phyloP scores from a whole-genome alignment of 2,888 invertebrate genomes.

The Tipula helvola region DNA sequence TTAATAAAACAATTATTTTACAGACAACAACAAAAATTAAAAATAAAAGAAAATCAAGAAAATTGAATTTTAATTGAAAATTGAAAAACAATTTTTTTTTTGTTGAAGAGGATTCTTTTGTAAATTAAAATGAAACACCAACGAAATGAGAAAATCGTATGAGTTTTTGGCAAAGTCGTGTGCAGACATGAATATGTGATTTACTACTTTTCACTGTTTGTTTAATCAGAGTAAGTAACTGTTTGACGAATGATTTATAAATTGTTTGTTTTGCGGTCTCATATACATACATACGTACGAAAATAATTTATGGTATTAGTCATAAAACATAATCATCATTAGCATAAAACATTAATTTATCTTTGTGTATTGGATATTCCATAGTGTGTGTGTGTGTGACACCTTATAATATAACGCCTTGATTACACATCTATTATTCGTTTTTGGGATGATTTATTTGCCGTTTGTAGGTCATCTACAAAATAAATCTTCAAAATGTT shows the following conservation, averaged over 20 bases:
- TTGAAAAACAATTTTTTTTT: neutral
- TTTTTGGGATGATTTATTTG: neutral
- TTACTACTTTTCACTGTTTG: neutral
- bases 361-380: neutral
- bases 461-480: neutral
- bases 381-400: neutral
- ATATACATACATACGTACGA: neutral
- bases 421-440: neutral
- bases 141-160: neutral
- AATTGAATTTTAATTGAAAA: neutral
- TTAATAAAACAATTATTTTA: neutral
- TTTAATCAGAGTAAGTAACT: neutral
- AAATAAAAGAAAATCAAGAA: neutral
- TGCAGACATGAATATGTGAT: neutral
- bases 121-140: neutral
- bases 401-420: neutral
- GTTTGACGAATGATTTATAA: neutral
- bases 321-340: neutral
- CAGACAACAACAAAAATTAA: neutral
- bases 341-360: neutral
- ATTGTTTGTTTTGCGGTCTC: neutral
- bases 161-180: neutral
- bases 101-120: neutral
- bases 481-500: neutral
- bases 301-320: neutral